Evolutionary conservation across 2,113 vertebrate species (phyloP).

Genomic region (Tragelaphus imberbis): DNA sequence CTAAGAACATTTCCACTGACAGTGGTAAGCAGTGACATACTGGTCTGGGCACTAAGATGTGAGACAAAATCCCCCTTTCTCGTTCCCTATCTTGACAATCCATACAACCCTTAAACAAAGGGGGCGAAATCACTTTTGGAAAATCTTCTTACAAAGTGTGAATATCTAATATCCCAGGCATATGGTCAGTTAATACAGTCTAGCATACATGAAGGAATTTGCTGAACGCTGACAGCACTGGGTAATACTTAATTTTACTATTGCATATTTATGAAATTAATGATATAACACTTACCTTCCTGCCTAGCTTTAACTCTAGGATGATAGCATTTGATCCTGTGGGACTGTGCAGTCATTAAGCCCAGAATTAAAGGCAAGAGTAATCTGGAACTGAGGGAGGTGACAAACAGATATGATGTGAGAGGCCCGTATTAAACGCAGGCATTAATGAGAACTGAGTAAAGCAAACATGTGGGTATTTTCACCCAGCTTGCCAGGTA

Average conservation of each 20-base stretch:
- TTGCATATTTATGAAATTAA: constrained; percentile 80
- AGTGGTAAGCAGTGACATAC: neutral
- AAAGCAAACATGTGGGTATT: neutral
- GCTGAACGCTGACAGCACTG: constrained; percentile 59
- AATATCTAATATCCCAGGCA: constrained; percentile 51
- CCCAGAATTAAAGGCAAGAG: constrained; percentile 68
- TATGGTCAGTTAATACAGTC: constrained; percentile 49
- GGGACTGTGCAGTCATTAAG: constrained; percentile 68
- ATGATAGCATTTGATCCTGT: constrained; percentile 77
- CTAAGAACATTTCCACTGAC: neutral
- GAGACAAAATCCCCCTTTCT: constrained; percentile 31
- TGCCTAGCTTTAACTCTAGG: constrained; percentile 72
- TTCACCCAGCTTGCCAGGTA: neutral
- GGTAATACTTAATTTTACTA: constrained; percentile 74
- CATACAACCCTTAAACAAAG: constrained; percentile 58
- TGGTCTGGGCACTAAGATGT: neutral
- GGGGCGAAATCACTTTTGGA: constrained; percentile 42
- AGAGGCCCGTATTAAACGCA: neutral
- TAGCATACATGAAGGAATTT: constrained; percentile 50
- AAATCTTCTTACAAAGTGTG: constrained; percentile 64
- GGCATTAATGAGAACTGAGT: constrained; percentile 12
- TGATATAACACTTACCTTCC: constrained; percentile 73
- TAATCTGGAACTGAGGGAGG: constrained; percentile 53
- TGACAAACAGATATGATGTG: constrained; percentile 25
- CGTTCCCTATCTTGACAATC: constrained; percentile 46